phyloP scores from a whole-genome alignment of 2,113 vertebrate species.

The Papio anubis region DNA sequence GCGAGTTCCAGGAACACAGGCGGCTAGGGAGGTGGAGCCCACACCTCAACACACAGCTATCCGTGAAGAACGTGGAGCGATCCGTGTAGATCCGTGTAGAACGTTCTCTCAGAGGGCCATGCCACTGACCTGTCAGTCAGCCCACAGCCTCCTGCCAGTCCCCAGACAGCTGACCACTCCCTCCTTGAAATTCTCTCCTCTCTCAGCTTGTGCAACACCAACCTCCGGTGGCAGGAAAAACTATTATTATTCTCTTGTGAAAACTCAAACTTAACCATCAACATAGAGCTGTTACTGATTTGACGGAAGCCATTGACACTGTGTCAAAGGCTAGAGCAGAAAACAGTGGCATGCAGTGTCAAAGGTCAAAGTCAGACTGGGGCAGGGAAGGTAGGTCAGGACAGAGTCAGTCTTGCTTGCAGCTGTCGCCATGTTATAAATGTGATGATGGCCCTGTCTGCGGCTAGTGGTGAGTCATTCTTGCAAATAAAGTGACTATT shows the following conservation, averaged over 20 bases:
- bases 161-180: background rate
- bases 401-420: background rate
- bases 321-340: background rate
- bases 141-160: too few species aligned
- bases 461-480: background rate
- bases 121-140: background rate
- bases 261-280: background rate
- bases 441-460: background rate
- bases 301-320: background rate
- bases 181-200: background rate
- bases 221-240: background rate
- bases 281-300: background rate
- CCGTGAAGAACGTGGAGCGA: fast-evolving
- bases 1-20: background rate
- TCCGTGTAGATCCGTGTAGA: background rate
- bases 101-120: background rate
- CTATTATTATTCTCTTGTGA: background rate
- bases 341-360: background rate
- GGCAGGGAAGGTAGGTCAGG: background rate
- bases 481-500: constrained; percentile 1
- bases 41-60: fast-evolving
- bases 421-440: background rate
- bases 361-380: background rate
- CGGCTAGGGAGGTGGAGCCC: background rate
- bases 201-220: background rate